These are phyloP conservation scores for Ceyx cyanopectus DNA, from an alignment of 2,113 vertebrate genomes.

Conservation along the genomic window DNA sequence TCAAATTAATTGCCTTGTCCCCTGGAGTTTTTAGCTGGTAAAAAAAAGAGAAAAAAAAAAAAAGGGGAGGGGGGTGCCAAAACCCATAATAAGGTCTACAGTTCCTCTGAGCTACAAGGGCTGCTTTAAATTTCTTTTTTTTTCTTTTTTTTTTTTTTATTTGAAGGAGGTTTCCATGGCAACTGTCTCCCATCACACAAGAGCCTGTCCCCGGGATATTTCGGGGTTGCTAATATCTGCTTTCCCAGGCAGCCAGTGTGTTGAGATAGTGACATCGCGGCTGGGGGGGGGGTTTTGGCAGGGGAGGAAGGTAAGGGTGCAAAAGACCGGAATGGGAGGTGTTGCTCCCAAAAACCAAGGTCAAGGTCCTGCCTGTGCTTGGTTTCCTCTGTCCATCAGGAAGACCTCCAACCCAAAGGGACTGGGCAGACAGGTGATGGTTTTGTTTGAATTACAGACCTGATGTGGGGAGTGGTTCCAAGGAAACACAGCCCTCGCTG, in stretches of 20 bases:
- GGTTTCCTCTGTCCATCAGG: background rate
- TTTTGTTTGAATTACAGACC: background rate
- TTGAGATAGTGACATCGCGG: background rate
- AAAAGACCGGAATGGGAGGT: background rate
- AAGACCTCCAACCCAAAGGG: background rate
- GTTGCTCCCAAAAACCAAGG: accelerated
- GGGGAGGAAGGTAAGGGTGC: background rate
- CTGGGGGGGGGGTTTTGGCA: background rate
- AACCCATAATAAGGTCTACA: constrained; percentile 32
- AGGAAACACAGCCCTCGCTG: accelerated
- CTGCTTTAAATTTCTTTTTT: constrained; percentile 49
- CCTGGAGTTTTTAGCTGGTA: constrained; percentile 37
- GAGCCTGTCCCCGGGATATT: constrained; percentile 57
- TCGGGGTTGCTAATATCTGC: constrained; percentile 39
- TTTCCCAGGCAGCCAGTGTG: constrained; percentile 28
- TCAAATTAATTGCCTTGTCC: constrained; percentile 47
- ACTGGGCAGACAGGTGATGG: background rate
- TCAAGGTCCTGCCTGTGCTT: background rate
- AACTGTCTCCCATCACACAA: constrained; percentile 59
- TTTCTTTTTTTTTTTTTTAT: background rate
- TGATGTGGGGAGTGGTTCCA: accelerated
- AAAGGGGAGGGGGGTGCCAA: background rate
- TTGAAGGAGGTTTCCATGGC: constrained; percentile 64
- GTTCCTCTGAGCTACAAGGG: constrained; percentile 48
- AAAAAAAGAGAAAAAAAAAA: constrained; percentile 16